Conservation (phyloP, 2,113 vertebrate species). For the Amia ocellicauda region DNA sequence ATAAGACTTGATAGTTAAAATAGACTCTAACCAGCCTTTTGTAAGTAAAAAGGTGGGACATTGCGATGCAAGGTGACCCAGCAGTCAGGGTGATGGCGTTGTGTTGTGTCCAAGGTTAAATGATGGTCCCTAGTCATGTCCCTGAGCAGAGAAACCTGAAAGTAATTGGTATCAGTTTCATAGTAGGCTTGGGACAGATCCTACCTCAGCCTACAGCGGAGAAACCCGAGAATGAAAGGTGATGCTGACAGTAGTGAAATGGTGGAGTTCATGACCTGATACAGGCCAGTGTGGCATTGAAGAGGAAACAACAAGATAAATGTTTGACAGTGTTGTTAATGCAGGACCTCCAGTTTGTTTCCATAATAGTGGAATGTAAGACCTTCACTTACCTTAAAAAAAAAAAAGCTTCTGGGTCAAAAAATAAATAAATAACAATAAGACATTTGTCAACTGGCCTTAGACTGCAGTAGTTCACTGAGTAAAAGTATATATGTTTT, state of each 20-base stretch:
- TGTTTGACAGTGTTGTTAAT: no score
- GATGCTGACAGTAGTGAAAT: conserved; percentile 22
- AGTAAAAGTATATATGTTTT: no score
- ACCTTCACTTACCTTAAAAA: no score
- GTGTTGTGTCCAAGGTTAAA: conserved; percentile 24
- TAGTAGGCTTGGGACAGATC: not conserved
- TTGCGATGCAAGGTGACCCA: not conserved
- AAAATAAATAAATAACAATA: no score
- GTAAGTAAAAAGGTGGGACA: not conserved
- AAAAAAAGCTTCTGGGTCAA: no score
- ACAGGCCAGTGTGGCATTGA: conserved; percentile 15
- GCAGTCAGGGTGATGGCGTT: not conserved
- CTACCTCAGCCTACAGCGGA: not conserved
- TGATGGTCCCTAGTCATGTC: conserved; percentile 10
- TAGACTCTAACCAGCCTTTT: no score
- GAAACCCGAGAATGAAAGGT: conserved; percentile 26
- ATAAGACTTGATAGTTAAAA: no score
- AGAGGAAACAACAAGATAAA: conserved; percentile 18
- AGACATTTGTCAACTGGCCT: no score
- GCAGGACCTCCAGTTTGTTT: no score
- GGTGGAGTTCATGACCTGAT: conserved; percentile 29
- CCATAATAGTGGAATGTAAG: no score
- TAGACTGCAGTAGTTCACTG: no score
- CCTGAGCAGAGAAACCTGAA: conserved; percentile 12
- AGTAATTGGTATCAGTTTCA: conserved; percentile 30